Conservation (phyloP, 2,797 vertebrate genomes). For the Setipinna tenuifilis region DNA sequence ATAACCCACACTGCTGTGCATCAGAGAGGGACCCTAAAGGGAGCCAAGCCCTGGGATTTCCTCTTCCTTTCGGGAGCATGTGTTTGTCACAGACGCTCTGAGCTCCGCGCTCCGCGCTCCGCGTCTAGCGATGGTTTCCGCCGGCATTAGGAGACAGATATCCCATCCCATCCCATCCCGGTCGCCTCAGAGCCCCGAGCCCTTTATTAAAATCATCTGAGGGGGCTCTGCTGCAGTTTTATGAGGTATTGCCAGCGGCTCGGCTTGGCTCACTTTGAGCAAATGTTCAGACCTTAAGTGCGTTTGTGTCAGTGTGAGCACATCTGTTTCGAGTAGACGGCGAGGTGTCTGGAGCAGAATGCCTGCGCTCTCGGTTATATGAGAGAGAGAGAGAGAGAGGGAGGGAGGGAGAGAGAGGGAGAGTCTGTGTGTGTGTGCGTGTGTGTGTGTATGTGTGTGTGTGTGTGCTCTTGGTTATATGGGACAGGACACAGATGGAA, state of each 20-base stretch:
- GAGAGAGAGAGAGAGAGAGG: neutral
- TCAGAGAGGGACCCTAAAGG: slow-evolving; percentile 16
- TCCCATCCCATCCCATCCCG: slow-evolving; percentile 23
- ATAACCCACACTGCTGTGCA: neutral
- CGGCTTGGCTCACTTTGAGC: slow-evolving; percentile 36
- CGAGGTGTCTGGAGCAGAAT: slow-evolving; percentile 23
- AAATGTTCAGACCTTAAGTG: slow-evolving; percentile 37
- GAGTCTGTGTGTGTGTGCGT: too few relatives aligned
- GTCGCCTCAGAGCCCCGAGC: neutral
- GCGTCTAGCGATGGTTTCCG: slow-evolving; percentile 22
- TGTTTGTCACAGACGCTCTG: neutral
- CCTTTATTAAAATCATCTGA: slow-evolving; percentile 16
- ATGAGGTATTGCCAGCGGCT: slow-evolving; percentile 26
- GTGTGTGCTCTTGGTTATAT: slow-evolving; percentile 14
- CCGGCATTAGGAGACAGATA: slow-evolving; percentile 37
- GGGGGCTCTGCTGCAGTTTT: neutral
- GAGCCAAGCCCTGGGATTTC: slow-evolving; percentile 32
- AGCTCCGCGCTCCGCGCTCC: neutral
- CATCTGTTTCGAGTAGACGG: slow-evolving; percentile 66
- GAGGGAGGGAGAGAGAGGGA: too few relatives aligned
- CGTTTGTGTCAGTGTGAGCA: slow-evolving; percentile 45
- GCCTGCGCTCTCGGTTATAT: slow-evolving; percentile 10
- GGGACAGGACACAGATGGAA: slow-evolving; percentile 23
- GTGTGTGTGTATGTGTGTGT: too few relatives aligned
- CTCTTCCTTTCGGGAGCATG: slow-evolving; percentile 26